These are phyloP conservation scores for Hestina assimilis DNA, from an alignment of 1,140 invertebrate species.

Conservation along the genomic window DNA sequence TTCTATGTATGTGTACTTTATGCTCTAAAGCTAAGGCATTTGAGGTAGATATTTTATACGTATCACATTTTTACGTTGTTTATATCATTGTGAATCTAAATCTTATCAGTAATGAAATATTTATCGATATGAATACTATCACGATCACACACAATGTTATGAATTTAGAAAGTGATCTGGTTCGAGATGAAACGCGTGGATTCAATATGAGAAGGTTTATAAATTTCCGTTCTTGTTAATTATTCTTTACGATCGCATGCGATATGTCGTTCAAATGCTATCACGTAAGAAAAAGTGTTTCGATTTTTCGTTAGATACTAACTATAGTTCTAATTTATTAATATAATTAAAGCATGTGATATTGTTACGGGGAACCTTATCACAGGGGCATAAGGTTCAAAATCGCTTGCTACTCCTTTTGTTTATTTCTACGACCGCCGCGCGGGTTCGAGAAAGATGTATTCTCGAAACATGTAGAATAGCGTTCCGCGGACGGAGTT, in stretches of 20 bases:
- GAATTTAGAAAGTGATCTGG: conserved; percentile 24
- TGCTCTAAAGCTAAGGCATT: no score
- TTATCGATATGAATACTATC: conserved; percentile 4
- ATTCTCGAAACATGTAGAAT: no score
- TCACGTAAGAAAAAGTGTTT: conserved; percentile 2
- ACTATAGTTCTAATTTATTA: not conserved
- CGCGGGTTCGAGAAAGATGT: no score
- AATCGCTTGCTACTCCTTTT: no score
- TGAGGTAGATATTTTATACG: no score
- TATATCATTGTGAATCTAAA: not conserved
- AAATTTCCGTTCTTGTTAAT: conserved; percentile 18
- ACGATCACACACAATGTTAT: conserved; percentile 17
- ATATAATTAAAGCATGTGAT: not conserved
- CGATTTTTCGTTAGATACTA: not conserved
- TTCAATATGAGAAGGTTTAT: conserved; percentile 6
- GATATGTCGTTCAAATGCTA: conserved; percentile 1
- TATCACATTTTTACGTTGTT: not conserved
- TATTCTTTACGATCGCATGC: conserved; percentile 4
- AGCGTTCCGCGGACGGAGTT: no score
- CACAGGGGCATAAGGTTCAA: no score
- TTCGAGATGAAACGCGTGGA: conserved; percentile 4
- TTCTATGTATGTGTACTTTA: no score
- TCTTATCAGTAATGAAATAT: conserved; percentile 8
- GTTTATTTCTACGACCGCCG: no score
- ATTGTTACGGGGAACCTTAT: no score